Evolutionary conservation across 2,113 vertebrate genomes (phyloP).

Genomic region (Xenotilapia leptura): DNA sequence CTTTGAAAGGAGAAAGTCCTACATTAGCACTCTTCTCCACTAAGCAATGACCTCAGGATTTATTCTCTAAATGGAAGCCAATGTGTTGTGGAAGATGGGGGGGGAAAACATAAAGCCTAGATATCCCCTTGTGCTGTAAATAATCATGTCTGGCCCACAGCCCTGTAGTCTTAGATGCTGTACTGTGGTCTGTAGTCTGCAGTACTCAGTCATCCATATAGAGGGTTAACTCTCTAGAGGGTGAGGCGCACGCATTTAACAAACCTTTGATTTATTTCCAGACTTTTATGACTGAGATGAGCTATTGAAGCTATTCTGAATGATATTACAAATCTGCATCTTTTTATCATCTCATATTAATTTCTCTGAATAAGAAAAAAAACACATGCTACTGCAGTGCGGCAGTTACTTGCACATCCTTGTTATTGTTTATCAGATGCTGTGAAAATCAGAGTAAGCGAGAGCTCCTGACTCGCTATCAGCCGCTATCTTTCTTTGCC

Average conservation of each 20-base stretch:
- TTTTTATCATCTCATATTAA: conserved; percentile 30
- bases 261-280: conserved; percentile 4
- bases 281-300: background rate
- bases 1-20: background rate
- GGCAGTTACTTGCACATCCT: conserved; percentile 41
- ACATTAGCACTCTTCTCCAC: background rate
- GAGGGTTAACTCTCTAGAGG: background rate
- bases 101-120: background rate
- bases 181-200: background rate
- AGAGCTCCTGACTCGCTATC: conserved; percentile 31
- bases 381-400: background rate
- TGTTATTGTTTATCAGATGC: conserved; percentile 50
- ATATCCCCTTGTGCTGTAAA: background rate
- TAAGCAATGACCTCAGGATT: background rate
- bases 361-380: background rate
- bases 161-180: background rate
- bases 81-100: background rate
- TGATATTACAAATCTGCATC: conserved; percentile 8
- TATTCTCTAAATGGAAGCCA: background rate
- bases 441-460: conserved; percentile 9
- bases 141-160: background rate
- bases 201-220: background rate
- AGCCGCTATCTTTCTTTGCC: conserved; percentile 16
- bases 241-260: background rate
- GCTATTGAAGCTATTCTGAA: background rate